Base-by-base conservation (phyloP, 2,888 invertebrate species). In the Catocala sponsa region DNA sequence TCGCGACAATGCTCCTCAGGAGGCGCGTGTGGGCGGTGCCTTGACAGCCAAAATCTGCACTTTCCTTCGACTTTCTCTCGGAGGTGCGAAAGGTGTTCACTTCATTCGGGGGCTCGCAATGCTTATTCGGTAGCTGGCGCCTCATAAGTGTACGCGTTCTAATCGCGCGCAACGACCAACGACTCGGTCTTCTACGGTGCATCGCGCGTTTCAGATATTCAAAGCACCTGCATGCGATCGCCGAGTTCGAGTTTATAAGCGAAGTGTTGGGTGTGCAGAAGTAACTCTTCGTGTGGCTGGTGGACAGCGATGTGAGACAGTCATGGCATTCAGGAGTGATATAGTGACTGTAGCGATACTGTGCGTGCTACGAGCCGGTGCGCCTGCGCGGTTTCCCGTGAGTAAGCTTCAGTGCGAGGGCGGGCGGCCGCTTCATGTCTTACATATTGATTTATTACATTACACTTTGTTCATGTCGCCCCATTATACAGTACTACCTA, bases 61-160 rank as follows among this genome's bases (percentile, higher is more conserved):
- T 94, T 94, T 94, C 94, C 94, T 94, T 89, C 88, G 86, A 93
- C 94, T 94, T 94, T 94, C 94, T 93, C 94, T 94, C 86, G 82
- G 94, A 94, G 92, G 94, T 94, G 94, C 92, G 91, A 93, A 92
- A 90, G 94, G 92, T 91, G 90, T 90, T 86, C 86, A 84, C 86
- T 89, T 86, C 86, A 85, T 87, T 84, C 88, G 90, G 91, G 92
- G 91, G 91, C 91, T 91, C 87, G 87, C 90, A 85, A 85, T 91
- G 89, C 87, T 92, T 92, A 91, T 92, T 94, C 94, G 85, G 94
- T 93, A 93, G 92, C 91, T 84, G 89, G 84, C 91, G 85, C 85
- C 89, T 90, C 91, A 90, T 91, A 91, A 91, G 92, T 90, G 90
- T 91, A 90, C 91, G 90, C 92, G 94, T 87, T 90, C 86, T 91